Evolutionary conservation across 2,888 invertebrate genomes (phyloP).

Genomic region (Mylabris sibirica): DNA sequence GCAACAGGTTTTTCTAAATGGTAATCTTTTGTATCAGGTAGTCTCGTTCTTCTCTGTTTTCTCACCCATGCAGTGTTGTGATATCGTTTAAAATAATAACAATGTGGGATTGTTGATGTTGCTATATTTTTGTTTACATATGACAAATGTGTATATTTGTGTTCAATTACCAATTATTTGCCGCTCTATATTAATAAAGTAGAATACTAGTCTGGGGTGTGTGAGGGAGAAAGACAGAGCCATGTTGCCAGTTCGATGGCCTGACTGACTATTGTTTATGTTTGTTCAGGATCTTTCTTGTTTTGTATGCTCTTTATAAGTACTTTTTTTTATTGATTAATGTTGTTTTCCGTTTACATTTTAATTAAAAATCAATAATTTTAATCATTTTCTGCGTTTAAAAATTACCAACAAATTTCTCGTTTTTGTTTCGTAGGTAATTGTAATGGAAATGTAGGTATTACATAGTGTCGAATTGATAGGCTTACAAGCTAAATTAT

Average conservation of each 20-base stretch:
- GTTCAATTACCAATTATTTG: constrained; percentile 21
- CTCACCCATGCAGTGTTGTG: too few relatives aligned
- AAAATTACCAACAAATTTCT: neutral
- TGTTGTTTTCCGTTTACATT: neutral
- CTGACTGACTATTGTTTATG: constrained; percentile 41
- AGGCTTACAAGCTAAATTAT: neutral
- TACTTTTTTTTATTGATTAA: neutral
- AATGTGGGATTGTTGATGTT: constrained; percentile 32
- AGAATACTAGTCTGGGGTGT: constrained; percentile 28
- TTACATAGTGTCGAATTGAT: neutral
- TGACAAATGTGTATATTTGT: constrained; percentile 25
- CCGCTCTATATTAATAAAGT: constrained; percentile 31
- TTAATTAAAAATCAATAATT: neutral
- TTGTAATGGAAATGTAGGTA: neutral
- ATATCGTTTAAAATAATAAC: constrained; percentile 16
- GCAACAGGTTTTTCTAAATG: constrained; percentile 66
- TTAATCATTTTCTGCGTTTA: neutral
- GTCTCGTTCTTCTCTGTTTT: too few relatives aligned
- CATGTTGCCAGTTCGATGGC: constrained; percentile 40
- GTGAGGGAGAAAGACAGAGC: constrained; percentile 21
- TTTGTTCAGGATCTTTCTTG: constrained; percentile 29
- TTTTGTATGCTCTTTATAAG: neutral
- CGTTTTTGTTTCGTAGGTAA: neutral
- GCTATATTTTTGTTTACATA: constrained; percentile 37
- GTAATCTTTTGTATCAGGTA: constrained; percentile 65